Evolutionary conservation across 1,140 invertebrate genomes (phyloP).

Genomic region (Chelonus insularis): DNA sequence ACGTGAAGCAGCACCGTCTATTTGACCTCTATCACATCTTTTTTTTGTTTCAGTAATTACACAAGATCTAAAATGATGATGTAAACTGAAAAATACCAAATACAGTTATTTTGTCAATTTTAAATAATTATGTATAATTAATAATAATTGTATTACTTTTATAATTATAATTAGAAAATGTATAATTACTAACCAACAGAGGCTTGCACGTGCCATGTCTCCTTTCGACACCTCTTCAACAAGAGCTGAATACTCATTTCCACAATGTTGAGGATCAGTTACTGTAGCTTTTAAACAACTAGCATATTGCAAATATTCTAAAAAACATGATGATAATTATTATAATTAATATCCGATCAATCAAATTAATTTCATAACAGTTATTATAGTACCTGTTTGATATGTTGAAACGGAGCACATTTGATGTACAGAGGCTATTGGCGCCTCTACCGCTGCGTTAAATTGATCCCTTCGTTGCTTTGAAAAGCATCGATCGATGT

Average conservation of each 20-base stretch:
- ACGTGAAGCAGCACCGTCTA: conserved; percentile 56
- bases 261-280: conserved; percentile 62
- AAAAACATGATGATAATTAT: no score
- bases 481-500: conserved; percentile 64
- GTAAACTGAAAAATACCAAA: conserved; percentile 51
- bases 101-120: no score
- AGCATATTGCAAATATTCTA: conserved; percentile 66
- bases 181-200: conserved; percentile 62
- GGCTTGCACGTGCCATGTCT: conserved; percentile 60
- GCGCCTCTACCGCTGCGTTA: conserved; percentile 63
- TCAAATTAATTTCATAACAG: neutral
- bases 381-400: conserved; percentile 56
- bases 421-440: conserved; percentile 64
- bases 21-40: conserved; percentile 58
- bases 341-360: no score
- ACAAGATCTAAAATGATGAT: conserved; percentile 64
- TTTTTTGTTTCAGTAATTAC: conserved; percentile 60
- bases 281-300: conserved; percentile 65
- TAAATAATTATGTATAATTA: neutral
- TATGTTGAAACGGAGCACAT: conserved; percentile 64
- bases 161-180: neutral
- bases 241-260: conserved; percentile 62
- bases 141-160: neutral
- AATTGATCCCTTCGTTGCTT: conserved; percentile 61
- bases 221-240: conserved; percentile 64